Conservation (phyloP, 2,797 vertebrate species). For the Onychomys arenicola region DNA sequence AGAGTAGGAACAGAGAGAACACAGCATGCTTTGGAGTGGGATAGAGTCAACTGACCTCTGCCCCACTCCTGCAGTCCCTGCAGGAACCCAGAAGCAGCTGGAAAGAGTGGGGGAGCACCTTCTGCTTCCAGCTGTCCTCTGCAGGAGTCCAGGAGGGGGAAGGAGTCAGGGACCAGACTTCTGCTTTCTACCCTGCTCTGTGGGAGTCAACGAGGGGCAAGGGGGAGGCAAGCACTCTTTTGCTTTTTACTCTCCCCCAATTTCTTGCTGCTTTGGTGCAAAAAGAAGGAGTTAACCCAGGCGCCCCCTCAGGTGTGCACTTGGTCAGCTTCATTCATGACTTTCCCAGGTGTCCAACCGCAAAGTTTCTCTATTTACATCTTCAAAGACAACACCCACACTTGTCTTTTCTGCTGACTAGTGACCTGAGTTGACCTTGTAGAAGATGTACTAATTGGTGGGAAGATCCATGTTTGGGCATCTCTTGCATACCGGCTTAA, state of each 20-base stretch:
- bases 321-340: background rate
- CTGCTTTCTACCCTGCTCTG: background rate
- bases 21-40: background rate
- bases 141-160: background rate
- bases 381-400: background rate
- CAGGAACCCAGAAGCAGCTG: background rate
- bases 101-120: background rate
- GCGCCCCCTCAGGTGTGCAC: background rate
- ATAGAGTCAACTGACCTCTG: background rate
- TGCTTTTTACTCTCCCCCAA: too few relatives aligned
- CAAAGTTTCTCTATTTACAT: background rate
- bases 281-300: background rate
- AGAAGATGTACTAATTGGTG: background rate
- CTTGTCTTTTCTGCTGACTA: background rate
- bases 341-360: background rate
- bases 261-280: background rate
- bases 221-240: fast-evolving
- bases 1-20: background rate
- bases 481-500: background rate
- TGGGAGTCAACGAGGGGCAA: background rate
- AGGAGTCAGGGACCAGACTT: background rate
- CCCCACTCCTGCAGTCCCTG: background rate
- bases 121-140: background rate
- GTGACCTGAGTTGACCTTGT: background rate
- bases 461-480: background rate